Evolutionary conservation across 2,113 vertebrate species (phyloP), one percentile per base, ranked within the genome.

Genomic region (Arenaria interpres): DNA sequence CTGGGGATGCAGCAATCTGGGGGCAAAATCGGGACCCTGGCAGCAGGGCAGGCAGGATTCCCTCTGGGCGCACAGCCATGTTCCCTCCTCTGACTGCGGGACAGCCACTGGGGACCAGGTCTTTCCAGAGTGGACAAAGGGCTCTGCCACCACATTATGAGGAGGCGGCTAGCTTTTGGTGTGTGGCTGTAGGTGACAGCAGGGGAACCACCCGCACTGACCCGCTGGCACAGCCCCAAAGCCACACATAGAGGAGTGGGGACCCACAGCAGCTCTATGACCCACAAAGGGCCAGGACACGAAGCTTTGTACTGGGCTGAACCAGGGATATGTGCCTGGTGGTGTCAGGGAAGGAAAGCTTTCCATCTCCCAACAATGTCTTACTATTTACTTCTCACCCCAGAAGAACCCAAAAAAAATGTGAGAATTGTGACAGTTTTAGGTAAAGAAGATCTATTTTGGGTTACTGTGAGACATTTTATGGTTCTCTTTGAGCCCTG

Each of bases 371-470:
- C 63, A 88, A 41, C 78, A 86, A 33, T 48, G 35, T 78, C 79
- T 91, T 56, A 48, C 46, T 92, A 71, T 94, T 96, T 93, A 96
- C 81, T 95, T 95, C 79, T 96, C 85, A 95, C 63, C 73, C 72
- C 85, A 94, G 63, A 88, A 85, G 63, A 80, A 83, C 50, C 68
- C 85, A 95, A 66, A 63, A 90, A 88, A 85, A 93, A 96, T 80
- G 54, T 71, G 64, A 90, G 68, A 90, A 66, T 17, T 91, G 78
- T 95, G 87, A 89, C 82, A 92, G 77, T 93, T 95, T 91, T 95
- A 96, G 93, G 88, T 87, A 88, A 95, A 79, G 54, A 81, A n/a
- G 50, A 80, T 85, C 74, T 93, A 96, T 96, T 96, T 78, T 81
- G 27, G 45, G 66, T 72, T 90, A 62, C 45, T 88, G 81, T 53